phyloP scores from a whole-genome alignment of 2,888 invertebrate genomes.

The Spodoptera exigua region DNA sequence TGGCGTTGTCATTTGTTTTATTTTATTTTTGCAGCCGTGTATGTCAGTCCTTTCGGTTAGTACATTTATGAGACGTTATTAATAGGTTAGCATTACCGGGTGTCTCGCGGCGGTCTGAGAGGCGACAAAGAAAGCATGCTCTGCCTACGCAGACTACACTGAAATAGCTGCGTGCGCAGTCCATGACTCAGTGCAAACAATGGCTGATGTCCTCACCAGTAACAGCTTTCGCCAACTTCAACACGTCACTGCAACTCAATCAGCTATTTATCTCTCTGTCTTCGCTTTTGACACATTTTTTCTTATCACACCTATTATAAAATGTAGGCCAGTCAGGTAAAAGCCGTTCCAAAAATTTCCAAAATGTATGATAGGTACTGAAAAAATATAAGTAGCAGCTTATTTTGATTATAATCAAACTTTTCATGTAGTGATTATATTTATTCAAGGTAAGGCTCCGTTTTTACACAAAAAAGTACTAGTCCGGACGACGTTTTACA shows the following conservation, averaged over 20 bases:
- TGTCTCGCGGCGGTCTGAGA: constrained; percentile 73
- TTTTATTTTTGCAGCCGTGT: too few relatives aligned
- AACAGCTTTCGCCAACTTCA: constrained; percentile 77
- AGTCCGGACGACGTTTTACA: too few relatives aligned
- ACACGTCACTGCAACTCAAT: constrained; percentile 61
- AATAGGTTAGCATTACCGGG: constrained; percentile 56
- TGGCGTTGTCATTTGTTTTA: too few relatives aligned
- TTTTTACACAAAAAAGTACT: too few relatives aligned
- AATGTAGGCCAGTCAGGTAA: too few relatives aligned
- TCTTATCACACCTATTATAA: too few relatives aligned
- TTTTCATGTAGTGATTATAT: too few relatives aligned
- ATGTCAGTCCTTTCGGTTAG: constrained; percentile 10
- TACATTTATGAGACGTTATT: constrained; percentile 32
- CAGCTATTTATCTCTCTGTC: constrained; percentile 11
- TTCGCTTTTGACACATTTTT: background rate
- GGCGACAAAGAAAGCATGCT: constrained; percentile 69
- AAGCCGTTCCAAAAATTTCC: too few relatives aligned
- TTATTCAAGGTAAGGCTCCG: too few relatives aligned
- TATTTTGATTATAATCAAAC: too few relatives aligned
- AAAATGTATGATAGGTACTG: too few relatives aligned
- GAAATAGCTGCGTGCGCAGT: constrained; percentile 84
- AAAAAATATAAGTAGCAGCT: too few relatives aligned
- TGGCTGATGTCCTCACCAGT: constrained; percentile 77
- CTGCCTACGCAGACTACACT: constrained; percentile 78
- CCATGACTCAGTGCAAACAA: constrained; percentile 85